Evolutionary conservation across 1,140 invertebrate species (phyloP), one percentile per base, ranked within the genome.

Genomic region (Drosophila pandora): DNA sequence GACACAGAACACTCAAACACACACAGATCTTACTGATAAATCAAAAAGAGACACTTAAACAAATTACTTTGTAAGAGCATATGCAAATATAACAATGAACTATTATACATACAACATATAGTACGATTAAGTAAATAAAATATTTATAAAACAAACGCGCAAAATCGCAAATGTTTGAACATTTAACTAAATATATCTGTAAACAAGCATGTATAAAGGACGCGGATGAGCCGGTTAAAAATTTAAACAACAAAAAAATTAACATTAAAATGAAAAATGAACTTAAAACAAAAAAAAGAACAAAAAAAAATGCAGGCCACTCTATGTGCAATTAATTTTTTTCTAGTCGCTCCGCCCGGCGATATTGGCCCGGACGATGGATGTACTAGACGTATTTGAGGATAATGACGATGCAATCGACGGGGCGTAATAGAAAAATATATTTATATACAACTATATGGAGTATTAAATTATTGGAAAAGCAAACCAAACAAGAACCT

Each of bases 11-110:
- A 61, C 5, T 55, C 23, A 70, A 17, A 59, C n/a, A 71, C 30
- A 73, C n/a, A 65, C 56, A 70, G 58, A 76, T 41, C 61, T 58
- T 75, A 89, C 81, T 81, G 87, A 90, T 89, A 60, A 89, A 85
- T 90, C 77, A 90, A 85, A 79, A 89, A 75, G 52, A 74, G 59
- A 67, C 82, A 87, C 80, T 89, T 89, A 90, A 90, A 84, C 69
- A 89, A 89, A 78, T 89, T 90, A 90, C 58, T 69, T 87, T 76
- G 57, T 85, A 89, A 89, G 70, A 67, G 62, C 69, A 75, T 81
- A 85, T 78, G 85, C 79, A 90, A 90, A 90, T 81, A 90, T 79
- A 88, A 90, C 75, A 83, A 90, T 90, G 85, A 88, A 89, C 85
- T 89, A 88, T 90, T 88, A 87, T 87, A 87, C 68, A 89, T 83